Percentiles rank a stretch among this genome's conserved stretches.
These are phyloP conservation scores for Calliopsis andreniformis DNA, from an alignment of 1,140 invertebrate genomes.

Conservation along the genomic window DNA sequence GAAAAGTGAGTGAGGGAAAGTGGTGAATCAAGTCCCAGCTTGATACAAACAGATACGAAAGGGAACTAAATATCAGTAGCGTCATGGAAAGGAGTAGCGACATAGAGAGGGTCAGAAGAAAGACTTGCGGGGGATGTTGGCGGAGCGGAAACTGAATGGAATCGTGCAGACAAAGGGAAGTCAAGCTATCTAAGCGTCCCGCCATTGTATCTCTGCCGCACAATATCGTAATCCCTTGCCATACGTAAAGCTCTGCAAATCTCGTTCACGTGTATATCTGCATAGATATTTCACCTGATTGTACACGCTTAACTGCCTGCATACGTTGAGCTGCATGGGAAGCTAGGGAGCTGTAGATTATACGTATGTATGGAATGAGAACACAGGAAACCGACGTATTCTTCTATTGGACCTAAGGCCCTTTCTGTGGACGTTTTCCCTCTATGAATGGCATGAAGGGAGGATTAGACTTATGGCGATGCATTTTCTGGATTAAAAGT, in stretches of 20 bases:
- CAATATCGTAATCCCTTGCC: slow-evolving; percentile 67
- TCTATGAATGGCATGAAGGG: too few relatives aligned
- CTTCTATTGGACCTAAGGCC: too few relatives aligned
- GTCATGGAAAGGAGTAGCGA: slow-evolving; percentile 4
- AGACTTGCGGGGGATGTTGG: too few relatives aligned
- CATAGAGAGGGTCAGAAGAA: slow-evolving; percentile 18
- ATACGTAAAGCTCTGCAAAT: slow-evolving; percentile 55
- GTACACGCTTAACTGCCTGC: background rate
- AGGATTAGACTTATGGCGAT: too few relatives aligned
- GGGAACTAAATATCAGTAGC: background rate
- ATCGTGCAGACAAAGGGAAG: slow-evolving; percentile 31
- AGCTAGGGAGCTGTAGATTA: too few relatives aligned
- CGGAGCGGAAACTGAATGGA: background rate
- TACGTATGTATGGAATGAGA: too few relatives aligned
- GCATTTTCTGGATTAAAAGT: too few relatives aligned
- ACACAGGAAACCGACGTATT: too few relatives aligned
- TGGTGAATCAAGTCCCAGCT: background rate
- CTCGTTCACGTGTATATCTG: slow-evolving; percentile 40
- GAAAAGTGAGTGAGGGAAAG: background rate
- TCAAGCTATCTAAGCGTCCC: slow-evolving; percentile 32
- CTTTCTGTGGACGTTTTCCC: too few relatives aligned
- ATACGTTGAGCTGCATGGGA: background rate
- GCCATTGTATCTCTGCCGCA: slow-evolving; percentile 58
- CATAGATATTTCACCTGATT: slow-evolving; percentile 16
- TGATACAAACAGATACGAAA: slow-evolving; percentile 9